Evolutionary conservation across 2,797 vertebrate species (phyloP).

Genomic region (Vipera ursinii): DNA sequence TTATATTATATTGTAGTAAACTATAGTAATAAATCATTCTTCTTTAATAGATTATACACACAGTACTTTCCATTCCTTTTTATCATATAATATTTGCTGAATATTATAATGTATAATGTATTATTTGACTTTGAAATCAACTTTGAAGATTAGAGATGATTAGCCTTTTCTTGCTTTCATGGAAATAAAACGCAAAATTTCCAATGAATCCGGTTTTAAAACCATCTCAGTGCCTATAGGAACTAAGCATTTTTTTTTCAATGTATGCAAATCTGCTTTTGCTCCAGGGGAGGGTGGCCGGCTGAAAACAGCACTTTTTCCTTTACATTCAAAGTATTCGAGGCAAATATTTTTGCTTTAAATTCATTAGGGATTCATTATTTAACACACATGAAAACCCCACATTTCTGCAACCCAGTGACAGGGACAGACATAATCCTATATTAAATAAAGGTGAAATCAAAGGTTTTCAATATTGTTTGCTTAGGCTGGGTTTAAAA

Average conservation of each 20-base stretch:
- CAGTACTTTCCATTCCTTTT: background rate
- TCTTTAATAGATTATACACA: background rate
- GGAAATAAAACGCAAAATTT: constrained; percentile 12
- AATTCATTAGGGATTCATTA: constrained; percentile 1
- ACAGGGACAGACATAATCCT: constrained; percentile 35
- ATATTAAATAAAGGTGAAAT: constrained; percentile 2
- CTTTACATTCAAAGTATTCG: constrained; percentile 36
- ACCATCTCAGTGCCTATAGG: constrained; percentile 12
- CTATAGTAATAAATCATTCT: background rate
- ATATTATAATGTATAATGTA: constrained; percentile 1
- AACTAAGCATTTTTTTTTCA: constrained; percentile 31
- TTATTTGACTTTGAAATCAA: constrained; percentile 1
- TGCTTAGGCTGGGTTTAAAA: constrained; percentile 38
- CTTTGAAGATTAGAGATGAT: constrained; percentile 1
- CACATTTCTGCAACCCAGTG: constrained; percentile 24
- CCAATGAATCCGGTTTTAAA: constrained; percentile 24
- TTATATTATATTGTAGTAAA: constrained; percentile 13
- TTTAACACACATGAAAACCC: constrained; percentile 30
- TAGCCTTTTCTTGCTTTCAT: background rate
- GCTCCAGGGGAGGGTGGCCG: background rate
- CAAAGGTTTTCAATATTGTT: constrained; percentile 37
- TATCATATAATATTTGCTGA: constrained; percentile 15
- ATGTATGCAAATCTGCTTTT: constrained; percentile 34
- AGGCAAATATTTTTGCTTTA: constrained; percentile 7
- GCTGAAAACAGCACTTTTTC: constrained; percentile 11